Evolutionary conservation across 2,888 invertebrate species (phyloP), one percentile per base, ranked within the genome.

Genomic region (Aspidiotus rigidus): DNA sequence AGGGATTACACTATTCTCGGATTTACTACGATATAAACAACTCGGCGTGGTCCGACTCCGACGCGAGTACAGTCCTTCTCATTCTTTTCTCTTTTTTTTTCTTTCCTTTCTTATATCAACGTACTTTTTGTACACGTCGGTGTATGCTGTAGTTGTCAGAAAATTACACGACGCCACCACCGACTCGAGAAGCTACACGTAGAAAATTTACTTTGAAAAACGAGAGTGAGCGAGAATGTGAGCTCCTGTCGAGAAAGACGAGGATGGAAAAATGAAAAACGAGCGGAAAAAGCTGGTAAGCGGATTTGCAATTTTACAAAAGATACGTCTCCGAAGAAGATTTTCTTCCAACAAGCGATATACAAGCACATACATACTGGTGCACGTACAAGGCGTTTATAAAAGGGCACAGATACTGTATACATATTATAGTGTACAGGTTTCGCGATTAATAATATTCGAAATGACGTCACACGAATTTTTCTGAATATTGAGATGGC

Each of bases 21-120:
- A 67, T 67, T 67, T 60, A 60, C 59, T 59, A 57, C 67, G 49
- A 67, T 67, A 67, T 59, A 67, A 67, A 67, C 67, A 67, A 67
- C 49, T 67, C 49, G 28, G 28, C 7, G 7, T 8, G 7, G 10
- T 10, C 28, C 28, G 28, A 28, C 28, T 28, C 28, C 5, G 28
- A 28, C 28, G 28, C 28, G 28, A 28, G 28, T 28, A 28, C 28
- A 28, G 28, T 28, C 28, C 28, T 28, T n/a, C n/a, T n/a, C n/a
- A n/a, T n/a, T n/a, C n/a, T n/a, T n/a, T n/a, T n/a, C n/a, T n/a
- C n/a, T n/a, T n/a, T n/a, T n/a, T n/a, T 8, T n/a, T 9, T 55
- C 5, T n/a, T n/a, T 55, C 56, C 2, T n/a, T n/a, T 17, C n/a
- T n/a, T 55, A 9, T 55, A 16, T 55, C n/a, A 1, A 55, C 16